Percentiles rank a stretch among this genome's conserved stretches.
These are phyloP conservation scores for Ganaspis sp. DNA, from an alignment of 1,140 invertebrate species.

Conservation along the genomic window DNA sequence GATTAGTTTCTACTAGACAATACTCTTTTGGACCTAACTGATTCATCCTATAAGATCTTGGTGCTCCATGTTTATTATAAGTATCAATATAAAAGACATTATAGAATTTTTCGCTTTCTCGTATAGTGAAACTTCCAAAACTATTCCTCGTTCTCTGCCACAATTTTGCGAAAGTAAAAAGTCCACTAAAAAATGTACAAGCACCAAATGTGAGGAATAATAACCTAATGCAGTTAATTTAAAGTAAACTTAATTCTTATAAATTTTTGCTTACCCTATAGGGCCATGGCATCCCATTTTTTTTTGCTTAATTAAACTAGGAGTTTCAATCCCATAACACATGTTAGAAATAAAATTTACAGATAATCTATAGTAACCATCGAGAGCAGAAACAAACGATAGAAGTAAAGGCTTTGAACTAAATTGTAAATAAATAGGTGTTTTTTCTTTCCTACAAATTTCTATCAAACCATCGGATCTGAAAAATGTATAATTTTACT, in stretches of 20 bases:
- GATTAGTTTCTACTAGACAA: slow-evolving; percentile 74
- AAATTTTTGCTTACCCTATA: slow-evolving; percentile 84
- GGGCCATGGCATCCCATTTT: slow-evolving; percentile 91
- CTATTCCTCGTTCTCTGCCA: slow-evolving; percentile 86
- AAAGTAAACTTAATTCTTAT: too few species aligned
- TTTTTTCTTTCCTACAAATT: slow-evolving; percentile 86
- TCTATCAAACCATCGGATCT: slow-evolving; percentile 83
- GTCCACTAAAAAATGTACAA: slow-evolving; percentile 82
- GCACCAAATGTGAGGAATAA: too few species aligned
- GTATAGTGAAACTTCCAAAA: slow-evolving; percentile 86
- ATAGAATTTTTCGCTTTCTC: slow-evolving; percentile 88
- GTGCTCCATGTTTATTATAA: slow-evolving; percentile 83
- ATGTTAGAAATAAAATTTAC: slow-evolving; percentile 94
- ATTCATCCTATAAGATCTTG: slow-evolving; percentile 84
- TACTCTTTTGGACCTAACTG: slow-evolving; percentile 73
- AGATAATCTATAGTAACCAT: slow-evolving; percentile 92
- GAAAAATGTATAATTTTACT: slow-evolving; percentile 3
- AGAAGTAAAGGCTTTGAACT: slow-evolving; percentile 78
- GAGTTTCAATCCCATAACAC: slow-evolving; percentile 86
- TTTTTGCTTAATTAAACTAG: slow-evolving; percentile 84
- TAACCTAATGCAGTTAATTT: too few species aligned
- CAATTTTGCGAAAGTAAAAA: slow-evolving; percentile 89
- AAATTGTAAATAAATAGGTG: slow-evolving; percentile 86
- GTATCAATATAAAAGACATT: slow-evolving; percentile 89
- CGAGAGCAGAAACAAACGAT: slow-evolving; percentile 89